Conservation (phyloP, 2,797 vertebrate genomes). For the Myotis findleyi region DNA sequence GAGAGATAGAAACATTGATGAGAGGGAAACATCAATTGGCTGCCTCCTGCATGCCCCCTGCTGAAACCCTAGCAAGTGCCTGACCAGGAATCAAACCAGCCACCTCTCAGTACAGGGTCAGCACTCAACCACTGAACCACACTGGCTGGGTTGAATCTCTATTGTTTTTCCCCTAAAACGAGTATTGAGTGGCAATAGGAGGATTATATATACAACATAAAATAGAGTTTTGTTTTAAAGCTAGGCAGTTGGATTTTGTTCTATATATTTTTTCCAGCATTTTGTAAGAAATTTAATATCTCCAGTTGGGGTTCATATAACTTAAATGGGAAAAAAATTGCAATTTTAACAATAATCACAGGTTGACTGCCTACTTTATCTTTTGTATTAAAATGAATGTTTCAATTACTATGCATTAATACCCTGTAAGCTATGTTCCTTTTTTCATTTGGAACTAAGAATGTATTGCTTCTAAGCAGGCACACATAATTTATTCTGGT, state of each 20-base stretch:
- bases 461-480: constrained; percentile 42
- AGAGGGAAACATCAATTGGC: too few relatives aligned
- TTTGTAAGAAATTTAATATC: constrained; percentile 67
- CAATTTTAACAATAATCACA: constrained; percentile 66
- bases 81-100: too few relatives aligned
- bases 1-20: too few relatives aligned
- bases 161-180: neutral
- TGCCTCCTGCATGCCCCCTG: too few relatives aligned
- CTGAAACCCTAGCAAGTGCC: too few relatives aligned
- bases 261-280: neutral
- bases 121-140: too few relatives aligned
- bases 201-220: neutral
- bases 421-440: constrained; percentile 1
- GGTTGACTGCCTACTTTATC: constrained; percentile 57
- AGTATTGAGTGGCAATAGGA: constrained; percentile 25
- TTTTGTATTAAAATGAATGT: constrained; percentile 68
- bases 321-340: constrained; percentile 63
- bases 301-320: constrained; percentile 34
- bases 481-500: constrained; percentile 67
- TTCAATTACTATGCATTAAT: constrained; percentile 60
- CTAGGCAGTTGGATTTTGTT: neutral
- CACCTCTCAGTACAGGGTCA: too few relatives aligned
- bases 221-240: constrained; percentile 35
- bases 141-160: too few relatives aligned
- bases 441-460: constrained; percentile 64